Percentiles rank a stretch among this genome's conserved stretches.
phyloP scores from a whole-genome alignment of 2,888 invertebrate genomes.

The Parnassius orleans region DNA sequence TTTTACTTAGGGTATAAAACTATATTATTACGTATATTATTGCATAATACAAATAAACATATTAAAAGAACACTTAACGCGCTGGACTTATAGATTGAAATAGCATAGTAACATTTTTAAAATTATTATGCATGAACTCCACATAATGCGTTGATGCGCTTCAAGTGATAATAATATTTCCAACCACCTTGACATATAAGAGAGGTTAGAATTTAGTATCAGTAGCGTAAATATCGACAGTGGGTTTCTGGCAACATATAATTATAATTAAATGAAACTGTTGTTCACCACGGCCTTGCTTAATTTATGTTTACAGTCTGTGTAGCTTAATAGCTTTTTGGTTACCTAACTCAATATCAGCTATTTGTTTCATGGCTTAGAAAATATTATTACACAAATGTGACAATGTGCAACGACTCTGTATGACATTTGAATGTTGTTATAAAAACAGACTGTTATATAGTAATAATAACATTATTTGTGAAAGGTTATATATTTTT shows the following conservation, averaged over 20 bases:
- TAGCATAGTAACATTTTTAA: background rate
- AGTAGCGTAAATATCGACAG: background rate
- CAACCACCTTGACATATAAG: conserved; percentile 19
- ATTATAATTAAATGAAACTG: conserved; percentile 14
- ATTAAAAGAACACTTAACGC: too few relatives aligned
- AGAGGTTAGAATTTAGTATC: conserved; percentile 11
- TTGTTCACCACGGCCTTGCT: background rate
- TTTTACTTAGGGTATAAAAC: too few relatives aligned
- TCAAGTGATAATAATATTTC: background rate
- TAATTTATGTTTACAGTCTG: background rate
- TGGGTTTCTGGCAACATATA: conserved; percentile 11
- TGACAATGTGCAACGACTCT: too few relatives aligned
- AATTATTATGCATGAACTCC: background rate
- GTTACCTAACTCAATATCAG: background rate
- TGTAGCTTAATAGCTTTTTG: background rate
- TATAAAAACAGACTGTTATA: too few relatives aligned
- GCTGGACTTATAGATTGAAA: too few relatives aligned
- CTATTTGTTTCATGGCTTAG: background rate
- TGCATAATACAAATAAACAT: too few relatives aligned
- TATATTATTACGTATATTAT: too few relatives aligned
- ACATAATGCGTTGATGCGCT: background rate
- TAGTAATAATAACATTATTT: too few relatives aligned
- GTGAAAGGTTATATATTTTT: too few relatives aligned
- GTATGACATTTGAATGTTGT: too few relatives aligned
- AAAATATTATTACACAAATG: background rate